Evolutionary conservation across 1,140 invertebrate species (phyloP).

Genomic region (Drosophila micromelanica): DNA sequence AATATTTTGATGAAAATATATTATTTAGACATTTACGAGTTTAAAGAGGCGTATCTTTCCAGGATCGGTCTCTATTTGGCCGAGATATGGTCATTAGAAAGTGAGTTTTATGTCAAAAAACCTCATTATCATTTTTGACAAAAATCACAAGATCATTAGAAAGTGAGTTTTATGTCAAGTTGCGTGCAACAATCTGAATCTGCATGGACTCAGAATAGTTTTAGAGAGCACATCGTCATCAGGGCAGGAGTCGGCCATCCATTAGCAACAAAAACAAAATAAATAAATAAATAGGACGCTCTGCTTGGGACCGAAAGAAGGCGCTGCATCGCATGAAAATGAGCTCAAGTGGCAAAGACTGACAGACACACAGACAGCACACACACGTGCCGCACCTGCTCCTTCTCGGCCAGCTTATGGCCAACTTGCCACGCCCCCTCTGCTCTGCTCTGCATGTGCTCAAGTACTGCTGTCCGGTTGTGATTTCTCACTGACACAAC

Average conservation of each 20-base stretch:
- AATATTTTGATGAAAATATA: too few relatives aligned
- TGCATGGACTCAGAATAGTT: not conserved
- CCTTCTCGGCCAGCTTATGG: not conserved
- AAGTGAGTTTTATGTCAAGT: too few relatives aligned
- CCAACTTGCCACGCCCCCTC: not conserved
- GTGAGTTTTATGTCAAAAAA: too few relatives aligned
- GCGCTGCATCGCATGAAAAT: slow-evolving; percentile 46
- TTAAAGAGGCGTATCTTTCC: too few relatives aligned
- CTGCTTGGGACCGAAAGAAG: slow-evolving; percentile 18
- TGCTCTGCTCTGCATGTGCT: not conserved
- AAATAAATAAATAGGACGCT: slow-evolving; percentile 4
- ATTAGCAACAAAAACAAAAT: slow-evolving; percentile 5
- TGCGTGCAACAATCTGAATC: not conserved
- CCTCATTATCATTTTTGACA: too few relatives aligned
- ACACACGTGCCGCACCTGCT: slow-evolving; percentile 10
- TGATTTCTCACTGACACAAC: slow-evolving; percentile 36
- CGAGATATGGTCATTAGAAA: too few relatives aligned
- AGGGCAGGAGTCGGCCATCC: slow-evolving; percentile 18
- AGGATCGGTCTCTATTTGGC: too few relatives aligned
- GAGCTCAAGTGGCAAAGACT: slow-evolving; percentile 27
- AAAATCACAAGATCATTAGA: too few relatives aligned
- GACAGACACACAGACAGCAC: not conserved
- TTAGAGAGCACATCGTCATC: not conserved
- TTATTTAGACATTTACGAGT: too few relatives aligned
- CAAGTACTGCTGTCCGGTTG: slow-evolving; percentile 33